Percentiles rank a stretch among this genome's conserved stretches.
phyloP scores from a whole-genome alignment of 2,888 invertebrate species.

The Chesias legatella region DNA sequence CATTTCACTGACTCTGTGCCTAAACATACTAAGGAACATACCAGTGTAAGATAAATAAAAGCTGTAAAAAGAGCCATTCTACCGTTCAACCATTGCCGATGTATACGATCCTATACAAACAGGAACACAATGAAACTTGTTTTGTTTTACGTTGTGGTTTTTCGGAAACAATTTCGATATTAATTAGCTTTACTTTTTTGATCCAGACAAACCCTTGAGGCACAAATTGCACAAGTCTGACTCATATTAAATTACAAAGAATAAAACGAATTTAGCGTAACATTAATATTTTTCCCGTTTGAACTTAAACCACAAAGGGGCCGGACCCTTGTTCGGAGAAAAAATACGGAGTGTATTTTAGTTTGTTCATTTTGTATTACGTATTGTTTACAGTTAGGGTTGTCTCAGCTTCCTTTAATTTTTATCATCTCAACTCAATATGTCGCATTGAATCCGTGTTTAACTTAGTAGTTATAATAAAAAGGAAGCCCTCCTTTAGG shows the following conservation, averaged over 20 bases:
- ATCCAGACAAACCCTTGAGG: constrained; percentile 1
- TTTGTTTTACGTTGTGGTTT: not conserved
- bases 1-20: too few relatives aligned
- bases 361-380: constrained; percentile 3
- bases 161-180: constrained; percentile 4
- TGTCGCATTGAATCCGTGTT: too few relatives aligned
- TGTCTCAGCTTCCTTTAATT: too few relatives aligned
- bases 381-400: constrained; percentile 62
- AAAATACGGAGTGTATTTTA: constrained; percentile 33
- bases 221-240: constrained; percentile 7
- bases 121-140: too few relatives aligned
- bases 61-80: too few relatives aligned
- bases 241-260: constrained; percentile 1
- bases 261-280: constrained; percentile 13
- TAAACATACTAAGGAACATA: too few relatives aligned
- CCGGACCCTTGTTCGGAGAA: constrained; percentile 32
- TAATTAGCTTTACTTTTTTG: constrained; percentile 9
- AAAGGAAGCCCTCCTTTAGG: too few relatives aligned
- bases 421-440: too few relatives aligned
- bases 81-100: too few relatives aligned
- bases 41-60: too few relatives aligned
- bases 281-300: constrained; percentile 23
- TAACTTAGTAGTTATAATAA: too few relatives aligned
- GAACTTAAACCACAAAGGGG: constrained; percentile 29
- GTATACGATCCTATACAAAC: too few relatives aligned